Conservation (phyloP, 2,113 vertebrate species). For the Nipponia nippon region DNA sequence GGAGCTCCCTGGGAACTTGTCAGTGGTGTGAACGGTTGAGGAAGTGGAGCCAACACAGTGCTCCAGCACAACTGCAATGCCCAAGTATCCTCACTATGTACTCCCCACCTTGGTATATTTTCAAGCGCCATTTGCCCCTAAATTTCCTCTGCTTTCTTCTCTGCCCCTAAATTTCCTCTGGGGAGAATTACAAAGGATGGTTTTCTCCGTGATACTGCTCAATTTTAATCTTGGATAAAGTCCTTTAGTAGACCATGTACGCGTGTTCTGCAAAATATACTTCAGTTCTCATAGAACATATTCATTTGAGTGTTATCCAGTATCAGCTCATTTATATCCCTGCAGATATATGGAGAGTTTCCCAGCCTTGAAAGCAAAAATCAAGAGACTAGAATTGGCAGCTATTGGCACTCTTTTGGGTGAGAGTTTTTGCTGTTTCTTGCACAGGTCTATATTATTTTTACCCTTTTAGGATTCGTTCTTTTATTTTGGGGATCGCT, state of each 20-base stretch:
- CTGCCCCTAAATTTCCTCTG: background rate
- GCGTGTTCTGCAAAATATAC: background rate
- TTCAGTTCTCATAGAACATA: background rate
- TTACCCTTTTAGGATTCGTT: background rate
- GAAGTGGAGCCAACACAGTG: background rate
- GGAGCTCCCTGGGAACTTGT: background rate
- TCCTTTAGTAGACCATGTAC: background rate
- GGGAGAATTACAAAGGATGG: background rate
- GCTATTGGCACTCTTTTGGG: constrained; percentile 14
- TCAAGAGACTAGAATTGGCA: constrained; percentile 32
- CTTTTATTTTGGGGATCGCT: background rate
- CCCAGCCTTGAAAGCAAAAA: constrained; percentile 55
- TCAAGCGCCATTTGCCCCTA: background rate
- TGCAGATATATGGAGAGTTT: constrained; percentile 53
- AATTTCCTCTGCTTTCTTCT: background rate
- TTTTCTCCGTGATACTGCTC: background rate
- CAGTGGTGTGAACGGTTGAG: background rate
- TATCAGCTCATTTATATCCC: constrained; percentile 23
- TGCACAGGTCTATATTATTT: constrained; percentile 15
- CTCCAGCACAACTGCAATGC: accelerated
- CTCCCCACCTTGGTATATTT: background rate
- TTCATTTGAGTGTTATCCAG: constrained; percentile 26
- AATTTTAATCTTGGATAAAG: background rate
- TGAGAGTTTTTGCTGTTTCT: background rate
- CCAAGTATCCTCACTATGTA: background rate